Evolutionary conservation across 2,888 invertebrate genomes (phyloP).

Genomic region (Acanthoscelides obtectus): DNA sequence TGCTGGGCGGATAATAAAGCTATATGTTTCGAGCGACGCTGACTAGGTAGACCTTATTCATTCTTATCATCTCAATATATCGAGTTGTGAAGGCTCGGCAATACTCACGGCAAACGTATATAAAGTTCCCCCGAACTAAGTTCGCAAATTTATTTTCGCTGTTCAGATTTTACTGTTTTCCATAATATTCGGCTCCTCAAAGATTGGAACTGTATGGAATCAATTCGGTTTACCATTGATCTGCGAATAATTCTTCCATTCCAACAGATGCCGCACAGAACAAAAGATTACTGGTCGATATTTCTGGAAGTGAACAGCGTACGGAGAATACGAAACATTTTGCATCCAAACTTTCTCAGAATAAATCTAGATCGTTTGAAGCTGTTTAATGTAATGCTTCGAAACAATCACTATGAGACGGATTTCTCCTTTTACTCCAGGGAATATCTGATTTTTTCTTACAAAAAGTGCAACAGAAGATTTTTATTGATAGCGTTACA

Average conservation of each 20-base stretch:
- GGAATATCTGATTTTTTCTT: too few relatives aligned
- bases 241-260: conserved; percentile 7
- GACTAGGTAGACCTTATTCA: conserved; percentile 45
- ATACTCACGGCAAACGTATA: conserved; percentile 39
- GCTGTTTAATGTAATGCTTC: background rate
- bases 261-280: background rate
- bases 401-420: background rate
- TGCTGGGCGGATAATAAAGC: too few relatives aligned
- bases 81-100: conserved; percentile 39
- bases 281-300: background rate
- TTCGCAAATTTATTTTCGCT: conserved; percentile 20
- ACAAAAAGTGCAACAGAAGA: too few relatives aligned
- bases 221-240: conserved; percentile 9
- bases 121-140: conserved; percentile 31
- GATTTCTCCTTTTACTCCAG: too few relatives aligned
- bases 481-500: too few relatives aligned
- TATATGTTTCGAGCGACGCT: too few relatives aligned
- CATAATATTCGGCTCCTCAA: conserved; percentile 12
- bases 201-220: conserved; percentile 12
- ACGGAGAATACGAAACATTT: background rate
- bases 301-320: background rate
- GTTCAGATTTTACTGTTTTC: conserved; percentile 17
- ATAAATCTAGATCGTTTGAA: background rate
- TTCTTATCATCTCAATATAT: conserved; percentile 44
- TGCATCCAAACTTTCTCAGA: background rate